Evolutionary conservation across 53 echinoderm and acorn worm species (phyloP).

Genomic region (Zoroaster sp.): DNA sequence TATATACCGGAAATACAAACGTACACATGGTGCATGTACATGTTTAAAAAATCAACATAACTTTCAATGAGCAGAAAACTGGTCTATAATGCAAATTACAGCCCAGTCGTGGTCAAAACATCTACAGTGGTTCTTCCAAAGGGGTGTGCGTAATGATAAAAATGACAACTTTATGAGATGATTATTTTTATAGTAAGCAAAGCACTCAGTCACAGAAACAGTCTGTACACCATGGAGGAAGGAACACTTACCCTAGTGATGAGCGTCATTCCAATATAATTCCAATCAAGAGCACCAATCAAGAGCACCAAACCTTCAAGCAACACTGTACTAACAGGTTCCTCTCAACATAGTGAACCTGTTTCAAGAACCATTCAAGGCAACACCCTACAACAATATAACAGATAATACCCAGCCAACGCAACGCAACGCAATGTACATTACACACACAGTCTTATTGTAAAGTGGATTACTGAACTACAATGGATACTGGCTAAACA

Average conservation of each 20-base stretch:
- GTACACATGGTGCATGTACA: neutral
- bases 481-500: neutral
- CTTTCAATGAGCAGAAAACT: too few species aligned
- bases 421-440: too few species aligned
- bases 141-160: too few species aligned
- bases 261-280: neutral
- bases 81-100: too few species aligned
- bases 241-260: slow-evolving; percentile 22
- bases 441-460: neutral
- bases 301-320: neutral
- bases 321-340: too few species aligned
- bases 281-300: neutral
- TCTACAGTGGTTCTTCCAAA: too few species aligned
- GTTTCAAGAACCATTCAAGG: neutral
- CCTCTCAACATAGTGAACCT: neutral
- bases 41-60: too few species aligned
- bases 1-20: too few species aligned
- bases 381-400: neutral
- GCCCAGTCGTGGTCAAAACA: too few species aligned
- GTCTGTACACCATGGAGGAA: neutral
- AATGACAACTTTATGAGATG: too few species aligned
- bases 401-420: neutral
- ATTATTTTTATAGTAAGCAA: too few species aligned
- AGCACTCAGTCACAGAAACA: too few species aligned
- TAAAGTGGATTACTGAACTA: neutral